Conservation (phyloP, 2,888 invertebrate species). For the Noctua comes region DNA sequence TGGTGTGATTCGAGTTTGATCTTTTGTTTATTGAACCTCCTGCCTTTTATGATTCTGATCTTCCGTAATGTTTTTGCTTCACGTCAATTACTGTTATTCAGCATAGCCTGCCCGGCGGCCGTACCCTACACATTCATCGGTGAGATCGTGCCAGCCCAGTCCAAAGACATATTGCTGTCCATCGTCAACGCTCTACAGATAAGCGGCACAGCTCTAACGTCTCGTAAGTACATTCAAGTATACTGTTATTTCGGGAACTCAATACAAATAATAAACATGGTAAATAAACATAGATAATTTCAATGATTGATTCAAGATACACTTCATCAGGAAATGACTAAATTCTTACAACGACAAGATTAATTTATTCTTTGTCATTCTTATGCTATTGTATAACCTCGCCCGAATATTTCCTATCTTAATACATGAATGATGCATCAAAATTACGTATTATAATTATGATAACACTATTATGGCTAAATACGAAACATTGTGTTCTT, state of each 20-base stretch:
- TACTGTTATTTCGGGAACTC: too few species aligned
- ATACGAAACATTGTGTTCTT: background rate
- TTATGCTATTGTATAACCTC: too few species aligned
- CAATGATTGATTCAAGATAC: too few species aligned
- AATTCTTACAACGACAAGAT: too few species aligned
- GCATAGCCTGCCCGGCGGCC: conserved; percentile 86
- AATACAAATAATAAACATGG: too few species aligned
- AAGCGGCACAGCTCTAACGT: conserved; percentile 81
- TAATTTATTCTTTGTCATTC: too few species aligned
- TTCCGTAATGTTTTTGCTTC: background rate
- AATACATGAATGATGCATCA: too few species aligned
- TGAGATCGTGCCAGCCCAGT: conserved; percentile 82
- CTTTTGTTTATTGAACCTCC: background rate
- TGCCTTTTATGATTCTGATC: background rate
- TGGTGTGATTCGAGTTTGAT: background rate
- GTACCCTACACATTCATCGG: conserved; percentile 86
- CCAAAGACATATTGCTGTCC: conserved; percentile 83
- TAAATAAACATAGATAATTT: too few species aligned
- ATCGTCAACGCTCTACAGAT: conserved; percentile 85
- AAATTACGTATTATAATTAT: too few species aligned
- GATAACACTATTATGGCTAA: background rate
- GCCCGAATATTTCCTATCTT: conserved; percentile 6
- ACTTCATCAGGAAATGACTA: too few species aligned
- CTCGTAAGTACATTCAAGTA: conserved; percentile 76
- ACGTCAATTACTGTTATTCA: conserved; percentile 65